These are phyloP conservation scores for Diloba caeruleocephala DNA, from an alignment of 2,888 invertebrate species.

Conservation along the genomic window DNA sequence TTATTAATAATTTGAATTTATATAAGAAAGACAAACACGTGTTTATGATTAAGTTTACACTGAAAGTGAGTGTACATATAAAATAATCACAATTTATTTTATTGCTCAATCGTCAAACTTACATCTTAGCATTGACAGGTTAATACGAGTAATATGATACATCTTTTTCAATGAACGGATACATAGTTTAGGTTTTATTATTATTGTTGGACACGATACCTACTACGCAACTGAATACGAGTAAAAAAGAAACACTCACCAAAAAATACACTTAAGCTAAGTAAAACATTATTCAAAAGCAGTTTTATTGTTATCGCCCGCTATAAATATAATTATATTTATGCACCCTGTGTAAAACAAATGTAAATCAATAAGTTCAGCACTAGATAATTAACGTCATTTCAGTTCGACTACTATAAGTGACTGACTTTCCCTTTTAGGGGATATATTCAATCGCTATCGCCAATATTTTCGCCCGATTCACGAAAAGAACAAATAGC, in stretches of 20 bases:
- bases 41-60: too few species aligned
- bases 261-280: constrained; percentile 33
- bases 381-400: constrained; percentile 7
- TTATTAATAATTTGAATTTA: constrained; percentile 13
- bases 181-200: background rate
- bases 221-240: constrained; percentile 26
- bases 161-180: too few species aligned
- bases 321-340: constrained; percentile 13
- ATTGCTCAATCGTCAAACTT: too few species aligned
- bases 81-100: too few species aligned
- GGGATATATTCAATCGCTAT: too few species aligned
- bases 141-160: too few species aligned
- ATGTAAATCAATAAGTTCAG: constrained; percentile 5
- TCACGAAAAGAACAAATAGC: constrained; percentile 20
- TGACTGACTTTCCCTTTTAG: too few species aligned
- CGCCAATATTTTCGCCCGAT: constrained; percentile 15
- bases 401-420: constrained; percentile 10
- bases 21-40: background rate
- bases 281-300: constrained; percentile 30
- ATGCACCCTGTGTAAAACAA: constrained; percentile 8
- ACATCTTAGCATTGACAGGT: too few species aligned
- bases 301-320: constrained; percentile 29
- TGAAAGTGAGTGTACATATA: too few species aligned
- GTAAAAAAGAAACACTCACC: constrained; percentile 37
- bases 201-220: background rate